A percentile compares a stretch with the other conserved stretches of the same genome.
These are phyloP conservation scores for Dasypolia templi DNA, from an alignment of 2,888 invertebrate genomes.

Conservation along the genomic window DNA sequence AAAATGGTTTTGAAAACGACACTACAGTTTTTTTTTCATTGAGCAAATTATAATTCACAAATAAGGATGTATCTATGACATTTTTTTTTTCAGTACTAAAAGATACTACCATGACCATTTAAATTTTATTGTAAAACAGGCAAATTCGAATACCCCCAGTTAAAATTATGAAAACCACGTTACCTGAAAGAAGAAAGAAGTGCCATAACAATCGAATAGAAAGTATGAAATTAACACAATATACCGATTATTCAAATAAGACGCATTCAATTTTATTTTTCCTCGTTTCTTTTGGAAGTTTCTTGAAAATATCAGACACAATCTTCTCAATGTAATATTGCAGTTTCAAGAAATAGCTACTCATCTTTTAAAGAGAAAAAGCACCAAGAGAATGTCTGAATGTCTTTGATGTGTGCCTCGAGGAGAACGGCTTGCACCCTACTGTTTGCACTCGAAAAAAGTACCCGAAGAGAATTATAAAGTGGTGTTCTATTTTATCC, in stretches of 20 bases:
- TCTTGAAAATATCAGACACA: slow-evolving; percentile 43
- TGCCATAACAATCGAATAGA: slow-evolving; percentile 28
- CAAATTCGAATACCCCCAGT: too few relatives aligned
- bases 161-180: neutral
- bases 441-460: slow-evolving; percentile 19
- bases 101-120: too few relatives aligned
- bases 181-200: slow-evolving; percentile 18
- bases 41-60: too few relatives aligned
- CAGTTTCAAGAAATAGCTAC: slow-evolving; percentile 64
- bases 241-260: slow-evolving; percentile 40
- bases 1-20: too few relatives aligned
- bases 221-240: slow-evolving; percentile 47
- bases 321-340: slow-evolving; percentile 61
- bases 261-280: slow-evolving; percentile 27
- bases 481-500: neutral
- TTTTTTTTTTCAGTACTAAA: too few relatives aligned
- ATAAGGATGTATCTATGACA: too few relatives aligned
- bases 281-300: slow-evolving; percentile 29
- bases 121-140: too few relatives aligned
- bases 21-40: too few relatives aligned
- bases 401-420: slow-evolving; percentile 66
- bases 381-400: slow-evolving; percentile 68
- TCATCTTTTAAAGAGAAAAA: slow-evolving; percentile 66
- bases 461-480: neutral
- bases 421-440: neutral